These are phyloP conservation scores for Mellilla xanthometata DNA, from an alignment of 2,888 invertebrate genomes.

Conservation along the genomic window DNA sequence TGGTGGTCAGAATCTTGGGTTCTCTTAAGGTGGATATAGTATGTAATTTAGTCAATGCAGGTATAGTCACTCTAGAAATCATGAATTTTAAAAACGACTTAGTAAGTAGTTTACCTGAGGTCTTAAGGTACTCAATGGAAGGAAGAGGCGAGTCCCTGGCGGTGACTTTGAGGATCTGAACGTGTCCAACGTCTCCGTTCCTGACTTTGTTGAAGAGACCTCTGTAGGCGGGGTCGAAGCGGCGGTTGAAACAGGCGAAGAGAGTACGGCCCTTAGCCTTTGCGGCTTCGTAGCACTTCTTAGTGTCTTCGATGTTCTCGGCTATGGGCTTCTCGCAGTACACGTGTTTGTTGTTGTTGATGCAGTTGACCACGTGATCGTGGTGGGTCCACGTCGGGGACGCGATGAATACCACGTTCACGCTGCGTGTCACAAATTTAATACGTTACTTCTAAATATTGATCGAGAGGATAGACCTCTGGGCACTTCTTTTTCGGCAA, in stretches of 20 bases:
- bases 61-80: too few relatives aligned
- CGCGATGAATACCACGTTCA: slow-evolving; percentile 73
- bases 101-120: slow-evolving; percentile 81
- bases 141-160: slow-evolving; percentile 86
- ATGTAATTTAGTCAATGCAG: too few relatives aligned
- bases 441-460: too few relatives aligned
- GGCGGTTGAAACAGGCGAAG: slow-evolving; percentile 86
- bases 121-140: slow-evolving; percentile 81
- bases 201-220: slow-evolving; percentile 73
- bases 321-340: slow-evolving; percentile 88
- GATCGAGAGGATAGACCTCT: too few relatives aligned
- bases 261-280: slow-evolving; percentile 77
- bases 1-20: too few relatives aligned
- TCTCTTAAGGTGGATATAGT: too few relatives aligned
- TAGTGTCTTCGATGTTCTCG: slow-evolving; percentile 74
- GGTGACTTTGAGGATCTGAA: slow-evolving; percentile 84
- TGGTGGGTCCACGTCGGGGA: slow-evolving; percentile 84
- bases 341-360: slow-evolving; percentile 83
- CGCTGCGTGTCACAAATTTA: slow-evolving; percentile 24
- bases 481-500: too few relatives aligned
- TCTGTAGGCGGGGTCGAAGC: slow-evolving; percentile 85
- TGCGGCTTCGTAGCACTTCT: slow-evolving; percentile 83
- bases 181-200: slow-evolving; percentile 83
- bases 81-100: too few relatives aligned
- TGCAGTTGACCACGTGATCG: slow-evolving; percentile 74